Evolutionary conservation across 2,797 vertebrate genomes (phyloP), one percentile per base, ranked within the genome.

Genomic region (Platalea minor): DNA sequence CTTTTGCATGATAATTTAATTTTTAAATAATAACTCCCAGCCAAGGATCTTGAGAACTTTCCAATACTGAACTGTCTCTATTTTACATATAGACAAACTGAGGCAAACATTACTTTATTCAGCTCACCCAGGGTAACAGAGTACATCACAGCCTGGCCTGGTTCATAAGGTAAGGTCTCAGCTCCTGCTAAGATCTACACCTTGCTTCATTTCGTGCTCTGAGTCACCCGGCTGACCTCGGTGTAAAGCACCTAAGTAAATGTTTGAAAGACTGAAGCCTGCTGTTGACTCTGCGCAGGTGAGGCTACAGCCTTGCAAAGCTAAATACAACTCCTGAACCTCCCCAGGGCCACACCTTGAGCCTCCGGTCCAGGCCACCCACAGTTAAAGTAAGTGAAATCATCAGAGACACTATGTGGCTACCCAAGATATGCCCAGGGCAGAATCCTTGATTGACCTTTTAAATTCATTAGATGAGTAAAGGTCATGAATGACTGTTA

Each of bases 221-320:
- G 92, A 96, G 82, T 92, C 93, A 88, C 76, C 63, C 0, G 0
- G 79, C 73, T 76, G 54, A 63, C 65, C 46, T 78, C 5, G 0
- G 31, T 20, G 57, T 16, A 61, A 87, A 78, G 72, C 57, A 33
- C 75, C 51, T 81, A 80, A 75, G 85, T 24, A 76, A 94, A 93
- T 85, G 94, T 96, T 94, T 94, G 87, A 85, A 54, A 75, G 46
- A 63, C 1, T 53, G 45, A 59, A 86, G 45, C 59, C 48, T 74
- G 39, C 46, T 94, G 87, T 95, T 95, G 88, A 93, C 81, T 83
- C 88, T 91, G 80, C 89, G 35, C 20, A 83, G 93, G 93, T 3
- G 23, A 83, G 68, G 94, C 92, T 78, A 35, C 63, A 89, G 87
- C 65, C 39, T 45, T 56, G 43, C 24, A 75, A 88, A 88, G 79